Conservation (phyloP, 2,113 vertebrate species). For the Oplegnathus fasciatus region DNA sequence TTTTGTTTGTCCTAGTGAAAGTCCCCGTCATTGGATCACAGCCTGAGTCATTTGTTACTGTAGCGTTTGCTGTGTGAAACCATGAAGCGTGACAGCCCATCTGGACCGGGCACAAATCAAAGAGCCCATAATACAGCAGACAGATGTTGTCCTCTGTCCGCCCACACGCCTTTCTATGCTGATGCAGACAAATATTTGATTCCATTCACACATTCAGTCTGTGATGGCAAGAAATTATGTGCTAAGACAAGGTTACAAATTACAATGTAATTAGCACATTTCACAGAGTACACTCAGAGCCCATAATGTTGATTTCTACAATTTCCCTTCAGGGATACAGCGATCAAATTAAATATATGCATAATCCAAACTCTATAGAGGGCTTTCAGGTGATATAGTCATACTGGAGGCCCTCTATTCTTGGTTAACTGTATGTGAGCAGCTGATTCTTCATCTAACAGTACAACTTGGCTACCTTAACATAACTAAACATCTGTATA, state of each 20-base stretch:
- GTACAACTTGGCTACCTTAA: not conserved
- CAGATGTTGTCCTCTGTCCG: constrained; percentile 74
- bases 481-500: not conserved
- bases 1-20: constrained; percentile 67
- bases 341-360: constrained; percentile 26
- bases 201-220: constrained; percentile 39
- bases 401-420: not conserved
- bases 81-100: constrained; percentile 68
- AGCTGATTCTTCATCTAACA: not conserved
- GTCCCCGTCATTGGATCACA: constrained; percentile 65
- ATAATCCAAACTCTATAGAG: constrained; percentile 4
- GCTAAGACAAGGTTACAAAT: constrained; percentile 61
- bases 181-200: constrained; percentile 60
- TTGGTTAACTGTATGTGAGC: not conserved
- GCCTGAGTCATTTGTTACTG: constrained; percentile 73
- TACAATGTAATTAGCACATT: constrained; percentile 55
- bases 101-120: constrained; percentile 78
- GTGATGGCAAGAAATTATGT: constrained; percentile 34
- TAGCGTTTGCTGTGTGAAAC: constrained; percentile 60
- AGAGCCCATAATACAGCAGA: constrained; percentile 62
- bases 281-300: constrained; percentile 8
- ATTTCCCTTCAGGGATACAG: constrained; percentile 24
- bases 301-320: constrained; percentile 40
- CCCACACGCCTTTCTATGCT: constrained; percentile 34
- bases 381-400: not conserved